phyloP scores from a whole-genome alignment of 2,113 vertebrate genomes.

The Mus spicilegus region DNA sequence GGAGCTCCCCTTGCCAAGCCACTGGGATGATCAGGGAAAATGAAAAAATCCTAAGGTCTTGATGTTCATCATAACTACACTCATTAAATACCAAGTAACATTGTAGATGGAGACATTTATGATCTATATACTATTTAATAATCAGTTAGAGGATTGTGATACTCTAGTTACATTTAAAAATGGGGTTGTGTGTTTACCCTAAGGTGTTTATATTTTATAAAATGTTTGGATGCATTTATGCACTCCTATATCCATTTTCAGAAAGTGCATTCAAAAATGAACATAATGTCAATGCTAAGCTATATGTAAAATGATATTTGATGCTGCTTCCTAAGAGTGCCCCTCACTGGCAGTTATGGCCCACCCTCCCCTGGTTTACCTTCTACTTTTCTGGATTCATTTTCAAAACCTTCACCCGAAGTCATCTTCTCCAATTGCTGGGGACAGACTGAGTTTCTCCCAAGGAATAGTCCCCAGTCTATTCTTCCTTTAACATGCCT shows the following conservation, averaged over 20 bases:
- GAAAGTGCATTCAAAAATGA: neutral
- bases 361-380: slow-evolving; percentile 11
- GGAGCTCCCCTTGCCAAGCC: neutral
- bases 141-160: neutral
- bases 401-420: neutral
- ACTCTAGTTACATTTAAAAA: neutral
- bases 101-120: neutral
- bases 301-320: neutral
- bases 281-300: neutral
- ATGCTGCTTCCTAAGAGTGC: neutral
- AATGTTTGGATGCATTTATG: neutral
- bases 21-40: neutral
- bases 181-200: neutral
- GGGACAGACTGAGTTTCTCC: slow-evolving; percentile 1
- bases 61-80: neutral
- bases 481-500: slow-evolving; percentile 29
- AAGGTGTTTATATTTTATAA: neutral
- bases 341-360: neutral
- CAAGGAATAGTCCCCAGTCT: neutral
- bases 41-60: neutral
- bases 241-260: neutral
- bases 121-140: neutral
- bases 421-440: slow-evolving; percentile 13
- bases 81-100: slow-evolving; percentile 16
- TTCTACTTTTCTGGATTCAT: slow-evolving; percentile 22